phyloP scores from a whole-genome alignment of 2,888 invertebrate genomes.

The Drosophila birchii region DNA sequence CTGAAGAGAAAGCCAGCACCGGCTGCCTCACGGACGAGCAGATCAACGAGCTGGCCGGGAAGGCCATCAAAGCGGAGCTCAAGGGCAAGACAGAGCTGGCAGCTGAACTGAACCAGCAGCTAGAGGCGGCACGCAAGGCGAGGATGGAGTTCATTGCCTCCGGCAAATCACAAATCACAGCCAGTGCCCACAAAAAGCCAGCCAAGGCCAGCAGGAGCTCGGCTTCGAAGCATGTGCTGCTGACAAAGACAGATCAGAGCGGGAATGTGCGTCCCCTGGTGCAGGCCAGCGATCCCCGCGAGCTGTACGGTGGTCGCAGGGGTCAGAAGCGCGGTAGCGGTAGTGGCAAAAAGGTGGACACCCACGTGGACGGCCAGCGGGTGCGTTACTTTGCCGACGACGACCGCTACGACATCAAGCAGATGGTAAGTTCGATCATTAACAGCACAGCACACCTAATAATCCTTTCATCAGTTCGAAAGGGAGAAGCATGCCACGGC shows the following conservation, averaged over 20 bases:
- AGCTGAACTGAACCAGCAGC: conserved; percentile 89
- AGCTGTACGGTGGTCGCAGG: conserved; percentile 56
- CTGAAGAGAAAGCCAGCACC: background rate
- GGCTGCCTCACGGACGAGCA: conserved; percentile 89
- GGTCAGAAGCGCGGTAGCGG: conserved; percentile 80
- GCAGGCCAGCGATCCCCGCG: conserved; percentile 37
- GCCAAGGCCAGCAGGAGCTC: conserved; percentile 11
- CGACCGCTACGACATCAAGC: conserved; percentile 92
- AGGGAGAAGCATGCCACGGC: conserved; percentile 92
- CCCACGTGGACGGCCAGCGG: conserved; percentile 90
- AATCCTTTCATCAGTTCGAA: conserved; percentile 87
- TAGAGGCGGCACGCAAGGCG: conserved; percentile 89
- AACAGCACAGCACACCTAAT: background rate
- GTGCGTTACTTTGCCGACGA: conserved; percentile 95
- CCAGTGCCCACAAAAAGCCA: background rate
- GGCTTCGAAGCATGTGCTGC: conserved; percentile 85
- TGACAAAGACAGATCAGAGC: conserved; percentile 88
- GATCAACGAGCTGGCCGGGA: conserved; percentile 95
- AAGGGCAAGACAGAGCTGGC: conserved; percentile 92
- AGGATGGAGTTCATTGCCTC: conserved; percentile 64
- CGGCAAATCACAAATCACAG: conserved; percentile 31
- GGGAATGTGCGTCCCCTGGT: conserved; percentile 89
- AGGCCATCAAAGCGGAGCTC: conserved; percentile 96
- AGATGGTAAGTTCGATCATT: conserved; percentile 87
- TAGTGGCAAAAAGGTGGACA: conserved; percentile 85